Percentiles rank a stretch among this genome's conserved stretches.
phyloP scores from a whole-genome alignment of 2,888 invertebrate genomes.

The Cephus pygmeus region DNA sequence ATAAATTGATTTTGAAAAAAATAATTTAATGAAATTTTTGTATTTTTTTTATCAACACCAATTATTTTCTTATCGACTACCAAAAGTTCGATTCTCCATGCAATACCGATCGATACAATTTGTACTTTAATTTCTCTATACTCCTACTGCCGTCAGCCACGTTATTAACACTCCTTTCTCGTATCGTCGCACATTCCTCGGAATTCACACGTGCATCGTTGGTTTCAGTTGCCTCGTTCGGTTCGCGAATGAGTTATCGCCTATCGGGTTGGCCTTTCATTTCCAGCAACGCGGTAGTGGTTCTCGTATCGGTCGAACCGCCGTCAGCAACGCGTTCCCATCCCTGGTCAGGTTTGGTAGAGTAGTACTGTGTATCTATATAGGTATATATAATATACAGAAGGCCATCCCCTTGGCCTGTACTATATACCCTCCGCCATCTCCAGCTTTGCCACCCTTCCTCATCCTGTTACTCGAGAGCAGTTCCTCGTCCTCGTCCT shows the following conservation, averaged over 20 bases:
- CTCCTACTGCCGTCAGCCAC: no score
- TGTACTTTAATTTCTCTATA: no score
- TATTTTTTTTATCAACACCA: no score
- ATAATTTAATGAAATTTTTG: no score
- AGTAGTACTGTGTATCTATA: no score
- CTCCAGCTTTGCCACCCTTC: conserved; percentile 21
- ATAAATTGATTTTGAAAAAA: no score
- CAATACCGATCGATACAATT: no score
- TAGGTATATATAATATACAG: no score
- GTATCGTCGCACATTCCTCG: conserved; percentile 42
- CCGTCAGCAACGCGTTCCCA: conserved; percentile 56
- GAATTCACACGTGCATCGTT: conserved; percentile 57
- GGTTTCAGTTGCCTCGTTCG: conserved; percentile 65
- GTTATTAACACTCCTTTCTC: not conserved
- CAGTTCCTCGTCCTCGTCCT: conserved; percentile 30
- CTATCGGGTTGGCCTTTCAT: conserved; percentile 65
- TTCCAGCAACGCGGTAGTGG: conserved; percentile 60
- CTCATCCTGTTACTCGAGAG: conserved; percentile 32
- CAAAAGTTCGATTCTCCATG: no score
- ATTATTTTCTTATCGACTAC: no score
- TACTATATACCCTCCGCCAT: not conserved
- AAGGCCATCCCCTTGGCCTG: no score
- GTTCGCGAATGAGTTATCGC: conserved; percentile 66
- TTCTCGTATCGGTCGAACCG: conserved; percentile 48
- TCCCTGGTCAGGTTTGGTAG: conserved; percentile 22